These are phyloP conservation scores for Lamellibrachia satsuma DNA, from an alignment of 2,888 invertebrate genomes.

Conservation along the genomic window DNA sequence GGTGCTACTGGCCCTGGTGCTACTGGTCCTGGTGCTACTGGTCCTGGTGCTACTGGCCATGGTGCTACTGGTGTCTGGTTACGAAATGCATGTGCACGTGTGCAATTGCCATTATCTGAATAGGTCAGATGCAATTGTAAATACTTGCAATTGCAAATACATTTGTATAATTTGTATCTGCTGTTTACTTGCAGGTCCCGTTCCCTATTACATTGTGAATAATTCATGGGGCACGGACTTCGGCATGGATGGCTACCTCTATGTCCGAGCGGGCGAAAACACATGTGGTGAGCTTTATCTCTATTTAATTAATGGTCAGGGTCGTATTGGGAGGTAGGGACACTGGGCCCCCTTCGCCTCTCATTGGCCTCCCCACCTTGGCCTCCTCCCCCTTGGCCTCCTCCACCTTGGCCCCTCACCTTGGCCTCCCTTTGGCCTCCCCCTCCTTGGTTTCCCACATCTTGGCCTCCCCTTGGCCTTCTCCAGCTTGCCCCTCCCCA, in stretches of 20 bases:
- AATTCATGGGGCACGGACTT: constrained; percentile 86
- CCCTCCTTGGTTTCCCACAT: background rate
- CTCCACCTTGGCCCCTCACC: too few relatives aligned
- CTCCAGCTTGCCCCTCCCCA: background rate
- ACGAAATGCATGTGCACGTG: too few relatives aligned
- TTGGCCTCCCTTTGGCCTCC: too few relatives aligned
- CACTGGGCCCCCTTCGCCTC: too few relatives aligned
- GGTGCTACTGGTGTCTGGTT: too few relatives aligned
- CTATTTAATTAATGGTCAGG: background rate
- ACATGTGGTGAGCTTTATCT: constrained; percentile 56
- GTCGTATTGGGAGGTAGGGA: too few relatives aligned
- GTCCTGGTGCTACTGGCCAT: too few relatives aligned
- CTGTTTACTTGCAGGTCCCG: constrained; percentile 27
- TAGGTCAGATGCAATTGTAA: too few relatives aligned
- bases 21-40: too few relatives aligned
- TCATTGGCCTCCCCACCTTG: too few relatives aligned
- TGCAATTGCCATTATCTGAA: too few relatives aligned
- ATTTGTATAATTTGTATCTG: background rate
- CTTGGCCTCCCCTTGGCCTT: background rate
- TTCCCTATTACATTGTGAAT: constrained; percentile 83
- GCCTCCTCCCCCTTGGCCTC: background rate
- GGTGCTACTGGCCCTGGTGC: too few relatives aligned
- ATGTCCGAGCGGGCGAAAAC: constrained; percentile 79
- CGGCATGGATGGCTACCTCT: constrained; percentile 80
- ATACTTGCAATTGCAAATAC: background rate